Conservation (phyloP, 2,888 invertebrate species). For the Octonoba sinensis region DNA sequence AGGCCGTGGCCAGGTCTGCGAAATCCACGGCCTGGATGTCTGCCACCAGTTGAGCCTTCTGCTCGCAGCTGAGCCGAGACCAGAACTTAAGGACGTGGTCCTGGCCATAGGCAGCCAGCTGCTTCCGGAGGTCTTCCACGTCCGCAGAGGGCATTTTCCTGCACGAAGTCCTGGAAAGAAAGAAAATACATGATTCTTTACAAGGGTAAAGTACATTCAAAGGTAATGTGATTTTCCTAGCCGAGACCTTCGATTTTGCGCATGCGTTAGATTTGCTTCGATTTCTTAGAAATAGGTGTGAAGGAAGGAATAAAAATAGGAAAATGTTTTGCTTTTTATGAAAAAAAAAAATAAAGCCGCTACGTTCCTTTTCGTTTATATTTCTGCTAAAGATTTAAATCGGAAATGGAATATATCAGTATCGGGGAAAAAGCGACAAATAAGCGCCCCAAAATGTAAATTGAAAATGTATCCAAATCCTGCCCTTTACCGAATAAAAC, state of each 20-base stretch:
- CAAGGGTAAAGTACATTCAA: slow-evolving; percentile 39
- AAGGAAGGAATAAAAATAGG: too few relatives aligned
- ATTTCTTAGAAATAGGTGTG: not conserved
- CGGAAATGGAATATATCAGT: too few relatives aligned
- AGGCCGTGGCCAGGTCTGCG: slow-evolving; percentile 80
- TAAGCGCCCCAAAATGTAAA: too few relatives aligned
- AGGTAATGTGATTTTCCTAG: slow-evolving; percentile 32
- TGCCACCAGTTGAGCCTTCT: slow-evolving; percentile 74
- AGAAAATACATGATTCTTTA: not conserved
- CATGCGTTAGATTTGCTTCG: too few relatives aligned
- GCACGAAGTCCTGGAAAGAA: slow-evolving; percentile 49
- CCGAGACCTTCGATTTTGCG: slow-evolving; percentile 4
- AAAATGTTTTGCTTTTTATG: too few relatives aligned
- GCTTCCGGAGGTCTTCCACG: slow-evolving; percentile 48
- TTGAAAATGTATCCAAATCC: too few relatives aligned
- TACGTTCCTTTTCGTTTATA: too few relatives aligned
- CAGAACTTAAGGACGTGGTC: slow-evolving; percentile 86
- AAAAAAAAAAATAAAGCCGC: too few relatives aligned
- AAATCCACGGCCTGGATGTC: slow-evolving; percentile 80
- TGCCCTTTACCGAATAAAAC: too few relatives aligned
- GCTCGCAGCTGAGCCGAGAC: slow-evolving; percentile 78
- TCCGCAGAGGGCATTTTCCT: slow-evolving; percentile 51
- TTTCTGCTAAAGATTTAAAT: too few relatives aligned
- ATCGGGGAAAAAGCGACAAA: too few relatives aligned
- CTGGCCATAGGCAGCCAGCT: slow-evolving; percentile 79